Conservation (phyloP, 2,113 vertebrate genomes). For the Noturus placidus region DNA sequence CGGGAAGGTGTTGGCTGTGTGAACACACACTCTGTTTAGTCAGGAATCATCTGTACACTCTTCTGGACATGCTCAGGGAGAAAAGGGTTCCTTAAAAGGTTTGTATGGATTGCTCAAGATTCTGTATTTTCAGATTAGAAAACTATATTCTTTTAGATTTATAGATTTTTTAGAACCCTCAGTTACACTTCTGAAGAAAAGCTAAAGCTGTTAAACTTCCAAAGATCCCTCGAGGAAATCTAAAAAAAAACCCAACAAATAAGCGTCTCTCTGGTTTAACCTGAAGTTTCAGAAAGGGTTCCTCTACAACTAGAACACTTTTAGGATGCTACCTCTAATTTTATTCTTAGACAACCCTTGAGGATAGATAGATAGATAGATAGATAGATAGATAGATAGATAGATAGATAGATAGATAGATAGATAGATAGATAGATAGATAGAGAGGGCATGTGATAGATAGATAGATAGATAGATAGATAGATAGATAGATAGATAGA, state of each 20-base stretch:
- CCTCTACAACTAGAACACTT: not conserved
- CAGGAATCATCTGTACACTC: not conserved
- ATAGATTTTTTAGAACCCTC: too few relatives aligned
- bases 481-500: too few relatives aligned
- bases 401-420: too few relatives aligned
- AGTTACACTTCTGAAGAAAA: not conserved
- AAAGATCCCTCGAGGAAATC: not conserved
- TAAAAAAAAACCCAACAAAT: too few relatives aligned
- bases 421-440: too few relatives aligned
- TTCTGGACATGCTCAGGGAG: not conserved
- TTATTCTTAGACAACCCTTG: not conserved
- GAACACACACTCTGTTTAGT: not conserved
- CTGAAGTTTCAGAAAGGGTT: not conserved
- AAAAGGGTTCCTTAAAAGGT: not conserved
- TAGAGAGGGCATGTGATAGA: too few relatives aligned
- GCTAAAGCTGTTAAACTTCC: not conserved
- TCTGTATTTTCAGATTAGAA: not conserved
- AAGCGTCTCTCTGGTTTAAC: not conserved
- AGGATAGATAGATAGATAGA: too few relatives aligned
- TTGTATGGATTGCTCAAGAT: not conserved
- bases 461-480: too few relatives aligned
- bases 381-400: too few relatives aligned
- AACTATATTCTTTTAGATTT: not conserved
- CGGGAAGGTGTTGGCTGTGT: slow-evolving; percentile 22
- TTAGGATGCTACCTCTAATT: not conserved